Conservation (phyloP, 1,140 invertebrate genomes). For the Caenorhabditis brenneri region DNA sequence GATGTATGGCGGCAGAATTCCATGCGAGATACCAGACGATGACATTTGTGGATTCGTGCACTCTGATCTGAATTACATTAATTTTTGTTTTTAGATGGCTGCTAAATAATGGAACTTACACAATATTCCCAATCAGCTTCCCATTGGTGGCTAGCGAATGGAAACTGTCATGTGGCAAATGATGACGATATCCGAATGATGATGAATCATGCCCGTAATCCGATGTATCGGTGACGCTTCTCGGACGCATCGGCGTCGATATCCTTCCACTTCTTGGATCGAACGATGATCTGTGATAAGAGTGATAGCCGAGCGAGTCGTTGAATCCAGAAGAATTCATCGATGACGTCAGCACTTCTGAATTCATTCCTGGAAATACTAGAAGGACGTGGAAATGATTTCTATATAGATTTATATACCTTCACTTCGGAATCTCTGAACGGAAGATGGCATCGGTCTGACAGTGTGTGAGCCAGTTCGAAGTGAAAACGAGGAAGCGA, state of each 20-base stretch:
- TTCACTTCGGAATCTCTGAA: conserved; percentile 50
- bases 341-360: conserved; percentile 16
- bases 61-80: not conserved
- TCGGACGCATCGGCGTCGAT: not conserved
- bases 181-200: not conserved
- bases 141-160: not conserved
- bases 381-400: not conserved
- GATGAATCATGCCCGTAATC: not conserved
- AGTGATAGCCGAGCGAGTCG: conserved; percentile 35
- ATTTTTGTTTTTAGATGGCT: not conserved
- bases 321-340: conserved; percentile 33
- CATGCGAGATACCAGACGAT: not conserved
- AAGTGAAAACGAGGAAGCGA: not conserved
- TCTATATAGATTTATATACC: not conserved
- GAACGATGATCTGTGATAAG: conserved; percentile 25
- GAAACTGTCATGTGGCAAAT: conserved; percentile 11
- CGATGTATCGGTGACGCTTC: conserved; percentile 28
- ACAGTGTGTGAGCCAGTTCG: not conserved
- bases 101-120: not conserved
- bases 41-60: not conserved
- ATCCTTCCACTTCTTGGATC: not conserved
- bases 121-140: not conserved
- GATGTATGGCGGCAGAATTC: conserved; percentile 4
- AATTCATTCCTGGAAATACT: conserved; percentile 36
- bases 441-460: conserved; percentile 19